Conservation (phyloP, 2,113 vertebrate species). For the Crotalus tigris region DNA sequence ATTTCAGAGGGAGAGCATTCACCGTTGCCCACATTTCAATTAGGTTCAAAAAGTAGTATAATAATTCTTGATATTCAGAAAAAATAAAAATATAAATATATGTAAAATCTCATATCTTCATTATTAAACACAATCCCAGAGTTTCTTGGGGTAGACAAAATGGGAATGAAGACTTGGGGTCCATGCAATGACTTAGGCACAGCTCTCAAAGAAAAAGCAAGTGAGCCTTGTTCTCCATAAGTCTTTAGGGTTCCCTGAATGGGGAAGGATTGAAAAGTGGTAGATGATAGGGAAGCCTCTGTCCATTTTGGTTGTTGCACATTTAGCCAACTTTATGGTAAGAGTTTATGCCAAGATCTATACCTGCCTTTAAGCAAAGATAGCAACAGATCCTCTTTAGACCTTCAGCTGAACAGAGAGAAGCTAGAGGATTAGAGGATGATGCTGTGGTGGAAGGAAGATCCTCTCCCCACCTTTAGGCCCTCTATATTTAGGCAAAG, state of each 20-base stretch:
- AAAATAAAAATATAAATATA: neutral
- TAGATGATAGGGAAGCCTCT: neutral
- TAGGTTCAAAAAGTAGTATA: neutral
- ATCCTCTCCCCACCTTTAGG: neutral
- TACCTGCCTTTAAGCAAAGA: neutral
- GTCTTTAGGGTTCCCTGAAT: neutral
- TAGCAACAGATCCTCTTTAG: neutral
- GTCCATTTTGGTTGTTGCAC: neutral
- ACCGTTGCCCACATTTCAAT: neutral
- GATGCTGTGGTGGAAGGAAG: neutral
- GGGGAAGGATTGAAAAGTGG: neutral
- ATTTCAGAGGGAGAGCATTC: neutral
- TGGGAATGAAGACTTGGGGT: neutral
- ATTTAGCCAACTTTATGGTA: neutral
- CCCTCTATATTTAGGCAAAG: neutral
- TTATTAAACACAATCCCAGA: neutral
- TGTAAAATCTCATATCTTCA: neutral
- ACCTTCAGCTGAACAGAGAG: neutral
- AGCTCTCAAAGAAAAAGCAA: neutral
- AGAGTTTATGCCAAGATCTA: neutral
- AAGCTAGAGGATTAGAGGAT: neutral
- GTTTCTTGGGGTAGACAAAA: neutral
- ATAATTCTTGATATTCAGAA: neutral
- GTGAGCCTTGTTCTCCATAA: neutral
- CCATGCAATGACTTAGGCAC: neutral